Evolutionary conservation across 2,113 vertebrate species (phyloP), one percentile per base, ranked within the genome.

Genomic region (Cavia aperea): DNA sequence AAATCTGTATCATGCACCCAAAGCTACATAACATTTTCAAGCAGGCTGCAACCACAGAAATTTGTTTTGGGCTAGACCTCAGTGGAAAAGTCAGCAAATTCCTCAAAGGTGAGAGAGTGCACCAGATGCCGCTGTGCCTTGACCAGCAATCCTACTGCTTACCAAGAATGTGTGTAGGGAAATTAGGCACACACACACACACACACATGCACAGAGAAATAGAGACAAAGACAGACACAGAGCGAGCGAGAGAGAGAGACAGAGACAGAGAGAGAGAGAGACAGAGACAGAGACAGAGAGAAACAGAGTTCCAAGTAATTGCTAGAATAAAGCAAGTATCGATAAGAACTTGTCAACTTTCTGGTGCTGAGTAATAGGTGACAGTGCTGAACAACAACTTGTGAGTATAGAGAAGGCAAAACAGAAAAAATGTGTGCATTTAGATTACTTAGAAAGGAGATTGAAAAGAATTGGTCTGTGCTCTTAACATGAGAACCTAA

Each of bases 71-170:
- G 0, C 65, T 86, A 89, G 58, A 92, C 86, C 93, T 66, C 96
- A 97, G 7, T 43, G 75, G 26, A 91, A 96, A 95, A 24, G 81
- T 95, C 88, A 96, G 96, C 92, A 93, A 90, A 96, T 95, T 96
- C 93, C 92, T 91, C 65, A 91, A 94, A 95, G 92, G 93, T 95
- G 92, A 94, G 63, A 82, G 68, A 90, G 89, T 81, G 70, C 24
- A 46, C 43, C 88, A 68, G 16, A 75, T 90, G 14, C 36, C 62
- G 36, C 89, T 84, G 58, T 54, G 92, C 92, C 79, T 31, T 88
- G 90, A 49, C 66, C 24, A 90, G 36, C 92, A 77, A 93, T 79
- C 86, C 4, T 1, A 19, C 72, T 78, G 4, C 23, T 92, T 65
- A 73, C n/a, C 92, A 83, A 85, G 58, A 33, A 65, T 18, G 2